Evolutionary conservation across 2,888 invertebrate species (phyloP).

Genomic region (Drosophila barbarae): DNA sequence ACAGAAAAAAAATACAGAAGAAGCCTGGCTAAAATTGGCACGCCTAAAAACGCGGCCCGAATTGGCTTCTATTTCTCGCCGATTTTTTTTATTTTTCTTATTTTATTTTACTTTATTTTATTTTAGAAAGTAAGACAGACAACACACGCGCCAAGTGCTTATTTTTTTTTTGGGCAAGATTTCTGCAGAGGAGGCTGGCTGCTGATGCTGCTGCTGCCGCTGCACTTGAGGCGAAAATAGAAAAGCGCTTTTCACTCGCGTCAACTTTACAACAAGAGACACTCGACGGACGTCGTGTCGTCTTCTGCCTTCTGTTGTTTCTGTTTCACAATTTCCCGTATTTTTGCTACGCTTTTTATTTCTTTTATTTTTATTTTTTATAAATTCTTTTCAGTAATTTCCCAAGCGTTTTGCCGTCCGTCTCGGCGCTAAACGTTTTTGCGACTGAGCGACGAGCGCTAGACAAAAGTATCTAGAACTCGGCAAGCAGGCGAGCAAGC

Average conservation of each 20-base stretch:
- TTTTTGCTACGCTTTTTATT: conserved; percentile 12
- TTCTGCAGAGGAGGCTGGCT: conserved; percentile 29
- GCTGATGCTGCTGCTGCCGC: neutral
- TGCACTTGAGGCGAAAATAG: conserved; percentile 73
- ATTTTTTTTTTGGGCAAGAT: conserved; percentile 21
- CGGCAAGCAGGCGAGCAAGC: conserved; percentile 40
- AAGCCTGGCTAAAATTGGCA: conserved; percentile 25
- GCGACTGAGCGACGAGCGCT: conserved; percentile 66
- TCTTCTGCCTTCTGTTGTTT: conserved; percentile 36
- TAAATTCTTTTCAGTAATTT: conserved; percentile 39
- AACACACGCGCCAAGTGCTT: conserved; percentile 59
- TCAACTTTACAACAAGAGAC: conserved; percentile 58
- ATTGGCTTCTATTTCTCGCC: conserved; percentile 16
- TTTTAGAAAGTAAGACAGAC: conserved; percentile 64
- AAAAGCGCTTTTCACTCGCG: conserved; percentile 67
- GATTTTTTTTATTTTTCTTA: conserved; percentile 28
- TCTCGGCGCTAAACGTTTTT: conserved; percentile 67
- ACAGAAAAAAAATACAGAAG: neutral
- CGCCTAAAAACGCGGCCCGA: conserved; percentile 17
- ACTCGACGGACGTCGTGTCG: conserved; percentile 40
- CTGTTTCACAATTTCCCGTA: conserved; percentile 23
- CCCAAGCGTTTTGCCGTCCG: conserved; percentile 49
- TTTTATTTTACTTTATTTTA: conserved; percentile 56
- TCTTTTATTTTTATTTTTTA: conserved; percentile 17
- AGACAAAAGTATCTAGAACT: conserved; percentile 77